Base-by-base conservation (phyloP, 2,888 invertebrate genomes). In the Nesidiocoris tenuis region DNA sequence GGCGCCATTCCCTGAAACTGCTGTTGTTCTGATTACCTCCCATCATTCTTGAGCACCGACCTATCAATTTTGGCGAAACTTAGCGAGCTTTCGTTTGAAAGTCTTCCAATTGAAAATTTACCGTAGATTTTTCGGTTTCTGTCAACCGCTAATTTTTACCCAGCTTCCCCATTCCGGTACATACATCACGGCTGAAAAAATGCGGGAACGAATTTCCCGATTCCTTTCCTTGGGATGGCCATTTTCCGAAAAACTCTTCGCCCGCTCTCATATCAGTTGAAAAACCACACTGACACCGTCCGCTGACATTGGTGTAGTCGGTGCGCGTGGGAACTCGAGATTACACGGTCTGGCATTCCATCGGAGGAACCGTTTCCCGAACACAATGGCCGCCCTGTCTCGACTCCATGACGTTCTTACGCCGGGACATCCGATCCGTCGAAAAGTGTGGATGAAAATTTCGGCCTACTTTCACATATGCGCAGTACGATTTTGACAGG, bases 91-190 rank as follows among this genome's bases (percentile, higher is more conserved):
- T n/a, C n/a, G n/a, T n/a, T n/a, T n/a, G n/a, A n/a, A n/a, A n/a
- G n/a, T n/a, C n/a, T n/a, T n/a, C n/a, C n/a, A n/a, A n/a, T n/a
- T n/a, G n/a, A n/a, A n/a, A n/a, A n/a, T n/a, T n/a, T n/a, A n/a
- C n/a, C n/a, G n/a, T n/a, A n/a, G 61, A 17, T 76, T 65, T 55
- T 17, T 39, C 66, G 54, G 61, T 2, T n/a, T 21, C 61, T 61
- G 21, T 61, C 61, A 22, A 19, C 19, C 22, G 61, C 23, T 23
- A 61, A 61, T 61, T 61, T n/a, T n/a, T n/a, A n/a, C n/a, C n/a
- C n/a, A n/a, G n/a, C n/a, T n/a, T n/a, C n/a, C n/a, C n/a, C n/a
- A n/a, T n/a, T n/a, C n/a, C n/a, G n/a, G n/a, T n/a, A n/a, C n/a
- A n/a, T n/a, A n/a, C n/a, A n/a, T n/a, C n/a, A n/a, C n/a, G n/a